These are phyloP conservation scores for Camponotus floridanus DNA, from an alignment of 1,140 invertebrate genomes.

Conservation along the genomic window DNA sequence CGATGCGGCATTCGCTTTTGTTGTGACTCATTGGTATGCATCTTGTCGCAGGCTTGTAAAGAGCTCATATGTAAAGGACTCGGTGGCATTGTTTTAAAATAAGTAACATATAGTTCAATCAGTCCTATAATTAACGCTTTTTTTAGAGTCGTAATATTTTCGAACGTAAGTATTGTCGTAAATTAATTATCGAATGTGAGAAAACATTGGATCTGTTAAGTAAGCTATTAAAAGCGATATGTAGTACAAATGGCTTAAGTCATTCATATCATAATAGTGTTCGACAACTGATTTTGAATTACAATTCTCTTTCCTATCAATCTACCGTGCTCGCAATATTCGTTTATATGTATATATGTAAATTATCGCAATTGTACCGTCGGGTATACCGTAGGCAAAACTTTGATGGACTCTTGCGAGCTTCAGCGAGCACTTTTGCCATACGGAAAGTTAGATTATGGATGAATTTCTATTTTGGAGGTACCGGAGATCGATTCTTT, in stretches of 20 bases:
- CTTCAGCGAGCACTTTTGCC: slow-evolving; percentile 47
- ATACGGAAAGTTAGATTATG: slow-evolving; percentile 16
- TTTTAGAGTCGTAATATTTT: neutral
- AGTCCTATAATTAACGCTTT: slow-evolving; percentile 14
- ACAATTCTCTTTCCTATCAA: slow-evolving; percentile 32
- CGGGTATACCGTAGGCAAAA: slow-evolving; percentile 26
- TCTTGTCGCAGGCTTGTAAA: slow-evolving; percentile 13
- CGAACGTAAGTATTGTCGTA: neutral
- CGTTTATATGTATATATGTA: slow-evolving; percentile 44
- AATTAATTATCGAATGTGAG: neutral
- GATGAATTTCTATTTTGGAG: slow-evolving; percentile 52
- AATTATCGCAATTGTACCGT: slow-evolving; percentile 33
- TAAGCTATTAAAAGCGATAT: neutral
- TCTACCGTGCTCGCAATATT: neutral
- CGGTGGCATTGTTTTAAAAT: slow-evolving; percentile 1
- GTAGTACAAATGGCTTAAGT: slow-evolving; percentile 1
- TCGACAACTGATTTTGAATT: slow-evolving; percentile 32
- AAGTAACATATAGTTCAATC: slow-evolving; percentile 13
- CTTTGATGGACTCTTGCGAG: slow-evolving; percentile 56
- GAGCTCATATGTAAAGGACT: slow-evolving; percentile 11
- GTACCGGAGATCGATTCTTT: slow-evolving; percentile 38
- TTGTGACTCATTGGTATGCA: slow-evolving; percentile 53
- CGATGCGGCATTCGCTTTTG: slow-evolving; percentile 16
- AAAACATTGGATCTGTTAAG: neutral
- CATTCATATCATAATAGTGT: neutral